Evolutionary conservation across 2,888 invertebrate species (phyloP).

Genomic region (Drosophila putrida): DNA sequence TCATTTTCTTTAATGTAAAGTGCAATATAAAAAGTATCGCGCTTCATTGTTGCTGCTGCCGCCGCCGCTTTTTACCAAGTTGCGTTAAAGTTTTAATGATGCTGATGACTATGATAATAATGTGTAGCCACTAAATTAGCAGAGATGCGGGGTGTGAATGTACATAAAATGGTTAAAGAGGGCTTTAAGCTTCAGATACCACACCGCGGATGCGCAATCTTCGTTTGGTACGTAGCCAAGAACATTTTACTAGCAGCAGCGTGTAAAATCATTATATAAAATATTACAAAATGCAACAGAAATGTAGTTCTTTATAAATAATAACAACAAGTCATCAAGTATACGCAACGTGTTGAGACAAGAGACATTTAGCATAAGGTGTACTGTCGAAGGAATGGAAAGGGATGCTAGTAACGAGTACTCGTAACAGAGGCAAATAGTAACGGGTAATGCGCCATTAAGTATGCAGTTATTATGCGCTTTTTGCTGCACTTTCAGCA

Average conservation of each 20-base stretch:
- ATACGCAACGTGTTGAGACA: constrained; percentile 33
- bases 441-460: constrained; percentile 61
- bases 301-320: constrained; percentile 2
- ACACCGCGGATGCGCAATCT: constrained; percentile 19
- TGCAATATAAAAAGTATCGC: constrained; percentile 81
- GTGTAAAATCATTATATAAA: constrained; percentile 5
- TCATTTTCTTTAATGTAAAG: constrained; percentile 79
- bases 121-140: constrained; percentile 81
- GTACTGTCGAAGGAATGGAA: background rate
- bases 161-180: constrained; percentile 46
- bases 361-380: constrained; percentile 42
- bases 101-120: constrained; percentile 82
- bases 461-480: constrained; percentile 78
- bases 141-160: constrained; percentile 43
- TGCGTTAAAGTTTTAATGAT: constrained; percentile 80
- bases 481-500: constrained; percentile 75
- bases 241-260: background rate
- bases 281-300: background rate
- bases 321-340: constrained; percentile 24
- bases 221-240: background rate
- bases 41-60: constrained; percentile 42
- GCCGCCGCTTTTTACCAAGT: constrained; percentile 68
- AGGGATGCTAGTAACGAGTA: background rate
- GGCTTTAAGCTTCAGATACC: constrained; percentile 17
- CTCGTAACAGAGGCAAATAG: constrained; percentile 27